These are phyloP conservation scores for Leptatherina wallacei DNA, from an alignment of 2,797 vertebrate genomes.

Conservation along the genomic window DNA sequence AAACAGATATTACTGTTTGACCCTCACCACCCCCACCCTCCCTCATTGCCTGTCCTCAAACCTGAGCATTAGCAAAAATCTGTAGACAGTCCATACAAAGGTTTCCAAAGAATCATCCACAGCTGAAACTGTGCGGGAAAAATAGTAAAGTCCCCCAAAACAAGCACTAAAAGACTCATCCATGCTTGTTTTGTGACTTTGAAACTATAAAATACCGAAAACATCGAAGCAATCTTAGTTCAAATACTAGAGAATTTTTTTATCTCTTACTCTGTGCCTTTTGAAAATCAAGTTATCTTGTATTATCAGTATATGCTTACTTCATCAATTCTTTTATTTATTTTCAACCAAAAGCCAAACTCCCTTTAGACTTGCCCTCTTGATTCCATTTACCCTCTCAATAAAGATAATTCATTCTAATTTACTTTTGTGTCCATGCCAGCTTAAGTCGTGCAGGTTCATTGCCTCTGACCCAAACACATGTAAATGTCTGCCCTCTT, in stretches of 20 bases:
- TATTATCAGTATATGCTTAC: not conserved
- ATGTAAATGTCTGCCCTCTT: constrained; percentile 35
- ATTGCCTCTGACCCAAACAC: constrained; percentile 37
- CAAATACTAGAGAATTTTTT: no score
- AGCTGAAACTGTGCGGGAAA: no score
- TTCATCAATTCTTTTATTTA: not conserved
- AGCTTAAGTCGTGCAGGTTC: constrained; percentile 37
- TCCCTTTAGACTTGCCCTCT: not conserved
- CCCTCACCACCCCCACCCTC: no score
- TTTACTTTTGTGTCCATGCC: constrained; percentile 28
- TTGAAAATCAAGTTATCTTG: not conserved
- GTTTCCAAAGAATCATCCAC: no score
- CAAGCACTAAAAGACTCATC: no score
- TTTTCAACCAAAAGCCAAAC: not conserved
- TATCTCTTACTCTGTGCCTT: not conserved
- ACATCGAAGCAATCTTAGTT: no score
- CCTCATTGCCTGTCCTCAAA: no score
- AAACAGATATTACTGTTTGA: not conserved
- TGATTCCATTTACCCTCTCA: not conserved
- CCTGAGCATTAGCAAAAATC: no score
- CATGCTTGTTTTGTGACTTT: no score
- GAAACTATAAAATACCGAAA: no score
- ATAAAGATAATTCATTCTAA: not conserved
- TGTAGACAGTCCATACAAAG: no score
- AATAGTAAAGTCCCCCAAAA: no score